Percentiles rank a stretch among this genome's conserved stretches.
Conservation (phyloP, 2,888 invertebrate species). For the Elegia similella region DNA sequence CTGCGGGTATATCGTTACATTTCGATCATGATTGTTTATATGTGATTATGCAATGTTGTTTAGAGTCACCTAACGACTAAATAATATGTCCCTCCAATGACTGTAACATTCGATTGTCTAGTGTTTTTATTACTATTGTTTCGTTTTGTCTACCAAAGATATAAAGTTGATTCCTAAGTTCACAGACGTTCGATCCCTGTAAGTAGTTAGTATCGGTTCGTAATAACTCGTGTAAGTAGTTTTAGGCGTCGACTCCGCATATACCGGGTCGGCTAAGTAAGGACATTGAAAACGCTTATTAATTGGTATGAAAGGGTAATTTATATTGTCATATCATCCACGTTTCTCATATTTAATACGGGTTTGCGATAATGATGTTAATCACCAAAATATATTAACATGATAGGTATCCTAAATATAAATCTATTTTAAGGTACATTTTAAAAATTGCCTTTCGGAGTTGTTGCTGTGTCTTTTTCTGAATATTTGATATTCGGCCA, state of each 20-base stretch:
- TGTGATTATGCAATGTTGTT: conserved; percentile 78
- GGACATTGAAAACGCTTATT: conserved; percentile 82
- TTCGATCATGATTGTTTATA: conserved; percentile 74
- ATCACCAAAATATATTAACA: conserved; percentile 79
- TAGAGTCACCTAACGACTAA: conserved; percentile 77
- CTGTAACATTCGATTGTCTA: conserved; percentile 74
- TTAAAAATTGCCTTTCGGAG: conserved; percentile 76
- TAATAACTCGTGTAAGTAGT: conserved; percentile 75
- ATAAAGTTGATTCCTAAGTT: conserved; percentile 64
- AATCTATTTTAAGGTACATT: conserved; percentile 77
- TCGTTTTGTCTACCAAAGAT: conserved; percentile 79
- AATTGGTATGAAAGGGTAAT: conserved; percentile 83
- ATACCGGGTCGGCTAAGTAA: conserved; percentile 73
- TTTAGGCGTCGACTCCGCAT: conserved; percentile 68
- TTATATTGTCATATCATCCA: conserved; percentile 83
- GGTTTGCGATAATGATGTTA: conserved; percentile 82
- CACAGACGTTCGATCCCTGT: conserved; percentile 69
- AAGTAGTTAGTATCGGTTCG: conserved; percentile 76
- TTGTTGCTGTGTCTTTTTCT: conserved; percentile 74
- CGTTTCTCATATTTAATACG: conserved; percentile 82
- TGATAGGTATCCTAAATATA: conserved; percentile 75
- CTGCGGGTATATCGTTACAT: conserved; percentile 63
- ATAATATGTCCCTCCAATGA: conserved; percentile 79
- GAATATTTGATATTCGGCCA: conserved; percentile 74
- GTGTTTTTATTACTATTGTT: conserved; percentile 73